phyloP scores from a whole-genome alignment of 2,888 invertebrate species.

The Laspeyria flexula region DNA sequence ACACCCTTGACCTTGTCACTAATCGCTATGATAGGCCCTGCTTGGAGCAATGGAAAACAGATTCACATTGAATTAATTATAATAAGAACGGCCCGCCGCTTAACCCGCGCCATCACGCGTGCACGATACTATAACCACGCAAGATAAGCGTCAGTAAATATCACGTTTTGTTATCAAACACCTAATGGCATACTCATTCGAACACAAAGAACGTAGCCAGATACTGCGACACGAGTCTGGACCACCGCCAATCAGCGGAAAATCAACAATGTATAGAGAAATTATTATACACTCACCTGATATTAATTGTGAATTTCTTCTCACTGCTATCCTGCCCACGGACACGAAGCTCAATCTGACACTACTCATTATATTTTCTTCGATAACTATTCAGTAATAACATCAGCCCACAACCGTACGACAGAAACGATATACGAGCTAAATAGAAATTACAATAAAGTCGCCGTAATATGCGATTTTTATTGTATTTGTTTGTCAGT shows the following conservation, averaged over 20 bases:
- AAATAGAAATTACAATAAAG: constrained; percentile 66
- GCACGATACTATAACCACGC: constrained; percentile 20
- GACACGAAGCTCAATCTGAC: constrained; percentile 81
- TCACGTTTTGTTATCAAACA: constrained; percentile 79
- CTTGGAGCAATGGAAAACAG: constrained; percentile 21
- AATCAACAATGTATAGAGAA: constrained; percentile 54
- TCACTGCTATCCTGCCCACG: constrained; percentile 78
- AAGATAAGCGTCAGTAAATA: constrained; percentile 46
- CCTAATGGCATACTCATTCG: constrained; percentile 46
- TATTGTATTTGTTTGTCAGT: constrained; percentile 85
- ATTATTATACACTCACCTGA: constrained; percentile 69
- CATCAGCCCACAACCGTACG: constrained; percentile 71
- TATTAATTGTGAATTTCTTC: constrained; percentile 76
- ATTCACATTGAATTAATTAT: constrained; percentile 25
- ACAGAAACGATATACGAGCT: constrained; percentile 52
- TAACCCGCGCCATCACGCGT: constrained; percentile 38
- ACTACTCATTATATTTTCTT: constrained; percentile 78
- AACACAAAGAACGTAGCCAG: constrained; percentile 44
- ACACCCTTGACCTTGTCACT: constrained; percentile 45
- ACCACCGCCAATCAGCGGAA: constrained; percentile 66
- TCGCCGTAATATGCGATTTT: constrained; percentile 68
- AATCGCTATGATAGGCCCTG: constrained; percentile 31
- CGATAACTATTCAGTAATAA: constrained; percentile 64
- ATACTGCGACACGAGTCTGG: constrained; percentile 69
- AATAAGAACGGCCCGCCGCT: constrained; percentile 18